Percentiles rank a stretch among this genome's conserved stretches.
Evolutionary conservation across 30 jellyfish, hydroid and myxozoan genomes (phyloP).

Genomic region (Chrysaora quinquecirrha): DNA sequence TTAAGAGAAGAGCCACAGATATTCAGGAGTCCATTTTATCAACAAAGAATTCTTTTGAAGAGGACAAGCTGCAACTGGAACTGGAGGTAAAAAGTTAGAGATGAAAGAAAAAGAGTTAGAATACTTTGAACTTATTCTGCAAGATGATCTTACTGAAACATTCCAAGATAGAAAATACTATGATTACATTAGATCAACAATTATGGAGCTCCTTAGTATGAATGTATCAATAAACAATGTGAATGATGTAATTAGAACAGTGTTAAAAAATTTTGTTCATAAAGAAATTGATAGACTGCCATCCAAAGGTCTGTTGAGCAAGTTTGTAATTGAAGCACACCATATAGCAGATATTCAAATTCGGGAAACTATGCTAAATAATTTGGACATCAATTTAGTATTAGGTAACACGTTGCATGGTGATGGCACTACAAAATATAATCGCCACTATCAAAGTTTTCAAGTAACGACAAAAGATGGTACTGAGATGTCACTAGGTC

Average conservation of each 20-base stretch:
- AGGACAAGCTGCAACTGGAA: not conserved
- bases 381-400: not conserved
- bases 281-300: slow-evolving; percentile 29
- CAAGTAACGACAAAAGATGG: slow-evolving; percentile 32
- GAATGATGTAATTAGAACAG: slow-evolving; percentile 27
- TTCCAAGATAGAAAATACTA: slow-evolving; percentile 29
- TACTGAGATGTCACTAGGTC: slow-evolving; percentile 10
- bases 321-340: slow-evolving; percentile 2
- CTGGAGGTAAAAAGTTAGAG: not conserved
- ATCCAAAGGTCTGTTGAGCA: slow-evolving; percentile 18
- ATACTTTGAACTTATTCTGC: not conserved
- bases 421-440: slow-evolving; percentile 42
- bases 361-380: slow-evolving; percentile 22
- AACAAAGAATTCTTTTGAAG: not conserved
- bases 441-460: slow-evolving; percentile 47
- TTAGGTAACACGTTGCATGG: slow-evolving; percentile 34
- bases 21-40: not conserved
- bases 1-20: not conserved
- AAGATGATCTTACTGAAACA: slow-evolving; percentile 1
- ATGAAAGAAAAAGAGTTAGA: slow-evolving; percentile 12
- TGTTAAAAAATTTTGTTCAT: not conserved
- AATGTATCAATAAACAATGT: slow-evolving; percentile 34
- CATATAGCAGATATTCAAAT: not conserved
- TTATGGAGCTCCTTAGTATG: slow-evolving; percentile 42
- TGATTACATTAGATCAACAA: slow-evolving; percentile 6